Conservation (phyloP, 30 jellyfish, hydroid and myxozoan genomes). For the Aurelia coerulea region DNA sequence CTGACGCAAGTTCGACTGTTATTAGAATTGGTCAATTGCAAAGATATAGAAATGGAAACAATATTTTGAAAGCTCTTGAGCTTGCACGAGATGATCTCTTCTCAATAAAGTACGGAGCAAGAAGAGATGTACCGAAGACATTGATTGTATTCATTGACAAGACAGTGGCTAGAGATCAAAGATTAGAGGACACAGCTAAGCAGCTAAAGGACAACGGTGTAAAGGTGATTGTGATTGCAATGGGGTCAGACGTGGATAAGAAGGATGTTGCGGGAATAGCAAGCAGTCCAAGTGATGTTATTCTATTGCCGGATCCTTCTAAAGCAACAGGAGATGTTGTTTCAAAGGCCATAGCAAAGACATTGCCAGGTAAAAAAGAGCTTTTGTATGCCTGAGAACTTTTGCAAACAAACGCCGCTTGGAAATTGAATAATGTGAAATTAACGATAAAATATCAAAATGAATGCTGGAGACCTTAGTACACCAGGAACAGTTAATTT, state of each 20-base stretch:
- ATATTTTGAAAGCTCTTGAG: conserved; percentile 62
- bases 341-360: too few species aligned
- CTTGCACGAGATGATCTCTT: conserved; percentile 28
- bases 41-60: conserved; percentile 2
- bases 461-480: too few species aligned
- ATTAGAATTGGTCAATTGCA: not conserved
- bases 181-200: not conserved
- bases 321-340: not conserved
- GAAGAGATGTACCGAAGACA: conserved; percentile 44
- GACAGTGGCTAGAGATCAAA: not conserved
- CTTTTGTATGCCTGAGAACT: too few species aligned
- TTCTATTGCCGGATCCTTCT: not conserved
- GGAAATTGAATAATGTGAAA: too few species aligned
- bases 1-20: not conserved
- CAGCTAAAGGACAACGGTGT: conserved; percentile 17
- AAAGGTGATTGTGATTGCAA: conserved; percentile 22
- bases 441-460: too few species aligned
- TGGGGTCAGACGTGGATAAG: conserved; percentile 31
- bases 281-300: conserved; percentile 1
- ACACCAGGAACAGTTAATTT: too few species aligned
- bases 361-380: not conserved
- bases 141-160: conserved; percentile 20
- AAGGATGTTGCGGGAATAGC: conserved; percentile 14
- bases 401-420: too few species aligned
- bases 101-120: conserved; percentile 25